phyloP scores from a whole-genome alignment of 2,888 invertebrate genomes.

The Drosophila neonasuta region DNA sequence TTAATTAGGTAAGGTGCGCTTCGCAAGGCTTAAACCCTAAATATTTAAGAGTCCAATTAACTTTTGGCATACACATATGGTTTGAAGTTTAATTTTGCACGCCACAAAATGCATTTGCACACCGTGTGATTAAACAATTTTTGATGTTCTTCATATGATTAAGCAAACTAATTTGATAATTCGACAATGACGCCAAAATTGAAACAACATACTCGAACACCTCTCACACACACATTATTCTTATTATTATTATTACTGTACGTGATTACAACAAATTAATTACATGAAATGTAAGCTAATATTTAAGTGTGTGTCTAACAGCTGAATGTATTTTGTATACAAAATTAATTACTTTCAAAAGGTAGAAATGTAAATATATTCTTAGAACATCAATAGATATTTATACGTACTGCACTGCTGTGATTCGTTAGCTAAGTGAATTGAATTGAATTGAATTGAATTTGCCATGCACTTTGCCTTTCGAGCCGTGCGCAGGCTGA shows the following conservation, averaged over 20 bases:
- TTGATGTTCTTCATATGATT: constrained; percentile 21
- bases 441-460: constrained; percentile 24
- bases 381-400: constrained; percentile 21
- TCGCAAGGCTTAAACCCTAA: constrained; percentile 2
- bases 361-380: constrained; percentile 48
- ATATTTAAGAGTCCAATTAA: background rate
- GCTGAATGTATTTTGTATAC: constrained; percentile 41
- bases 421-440: constrained; percentile 29
- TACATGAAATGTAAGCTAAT: constrained; percentile 21
- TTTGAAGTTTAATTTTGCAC: constrained; percentile 40
- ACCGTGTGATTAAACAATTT: constrained; percentile 30
- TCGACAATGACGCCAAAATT: constrained; percentile 17
- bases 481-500: constrained; percentile 23
- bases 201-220: constrained; percentile 15
- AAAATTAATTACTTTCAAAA: constrained; percentile 36
- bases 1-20: constrained; percentile 10
- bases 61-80: background rate
- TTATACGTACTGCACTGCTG: constrained; percentile 43
- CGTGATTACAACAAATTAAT: constrained; percentile 4
- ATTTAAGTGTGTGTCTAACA: constrained; percentile 49
- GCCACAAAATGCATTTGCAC: constrained; percentile 42
- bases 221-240: constrained; percentile 9
- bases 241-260: constrained; percentile 2
- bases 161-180: constrained; percentile 38
- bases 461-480: constrained; percentile 27